Evolutionary conservation across 2,113 vertebrate species (phyloP).

Genomic region (Pelmatolapia mariae): DNA sequence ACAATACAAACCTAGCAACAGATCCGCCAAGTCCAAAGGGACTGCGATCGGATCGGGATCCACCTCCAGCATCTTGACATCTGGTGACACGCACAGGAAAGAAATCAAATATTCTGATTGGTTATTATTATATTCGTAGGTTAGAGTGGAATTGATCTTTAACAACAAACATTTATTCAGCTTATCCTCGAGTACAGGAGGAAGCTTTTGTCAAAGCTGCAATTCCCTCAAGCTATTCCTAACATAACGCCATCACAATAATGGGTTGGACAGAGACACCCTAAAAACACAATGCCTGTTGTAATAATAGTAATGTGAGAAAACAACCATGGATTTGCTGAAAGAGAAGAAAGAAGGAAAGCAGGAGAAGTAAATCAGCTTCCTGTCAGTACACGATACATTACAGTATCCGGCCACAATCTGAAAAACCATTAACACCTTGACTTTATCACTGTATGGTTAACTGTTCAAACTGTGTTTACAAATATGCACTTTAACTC

Average conservation of each 20-base stretch:
- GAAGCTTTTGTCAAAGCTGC: neutral
- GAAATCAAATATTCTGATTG: neutral
- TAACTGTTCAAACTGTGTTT: neutral
- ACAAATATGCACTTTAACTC: neutral
- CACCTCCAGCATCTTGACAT: conserved; percentile 30
- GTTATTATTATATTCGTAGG: neutral
- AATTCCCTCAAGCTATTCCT: neutral
- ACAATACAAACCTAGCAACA: conserved; percentile 24
- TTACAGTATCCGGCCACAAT: neutral
- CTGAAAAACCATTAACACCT: neutral
- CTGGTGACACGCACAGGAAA: neutral
- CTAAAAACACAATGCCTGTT: neutral
- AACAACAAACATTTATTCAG: neutral
- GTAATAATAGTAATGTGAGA: neutral
- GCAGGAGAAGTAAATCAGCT: neutral
- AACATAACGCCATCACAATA: neutral
- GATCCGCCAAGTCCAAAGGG: neutral
- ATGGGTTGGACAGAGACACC: neutral
- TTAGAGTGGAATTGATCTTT: neutral
- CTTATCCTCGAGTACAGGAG: accelerated
- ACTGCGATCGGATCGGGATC: neutral
- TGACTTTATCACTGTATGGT: neutral
- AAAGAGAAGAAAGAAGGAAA: neutral
- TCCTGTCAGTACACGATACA: neutral
- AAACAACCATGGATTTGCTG: neutral